Evolutionary conservation across 2,113 vertebrate species (phyloP), one percentile per base, ranked within the genome.

Genomic region (Malaclemys terrapin): DNA sequence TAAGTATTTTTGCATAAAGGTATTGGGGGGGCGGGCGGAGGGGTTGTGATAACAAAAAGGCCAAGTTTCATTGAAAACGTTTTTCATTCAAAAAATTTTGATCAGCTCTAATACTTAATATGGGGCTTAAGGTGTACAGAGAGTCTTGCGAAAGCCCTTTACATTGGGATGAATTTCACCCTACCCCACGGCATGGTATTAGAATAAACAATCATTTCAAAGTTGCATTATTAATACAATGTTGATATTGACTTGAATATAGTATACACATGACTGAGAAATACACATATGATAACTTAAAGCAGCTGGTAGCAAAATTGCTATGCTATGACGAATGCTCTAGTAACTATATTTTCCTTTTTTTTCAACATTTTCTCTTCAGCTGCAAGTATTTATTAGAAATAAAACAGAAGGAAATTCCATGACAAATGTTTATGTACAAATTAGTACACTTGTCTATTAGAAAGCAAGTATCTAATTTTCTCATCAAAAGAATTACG

Each of bases 211-310:
- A 96, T 97, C 91, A 96, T 95, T 94, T 95, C 95, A 42, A 35
- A 96, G 94, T 97, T 95, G 91, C 87, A 90, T 97, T 94, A 94
- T 96, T 97, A 95, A 96, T 91, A 92, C 95, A 76, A 90, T 94
- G 89, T 93, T 96, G 96, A 95, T 88, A 92, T 96, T 96, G 90
- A 96, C 95, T 94, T 97, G 83, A 92, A 79, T 93, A 89, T 94
- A 87, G 75, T 95, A 94, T 87, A 95, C 85, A 93, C 79, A 93
- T 86, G 89, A 90, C 92, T 95, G 89, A 85, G 82, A 85, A 93
- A 96, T 95, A 93, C 86, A 96, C 84, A 96, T 72, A 84, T 59
- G 85, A n/a, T 97, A 97, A 97, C 91, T 93, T 91, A 84, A 96
- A 97, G 86, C 92, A 97, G 79, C 93, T 96, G 95, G 85, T 91